Conservation (phyloP, 2,113 vertebrate species). For the Antechinus stuartii region DNA sequence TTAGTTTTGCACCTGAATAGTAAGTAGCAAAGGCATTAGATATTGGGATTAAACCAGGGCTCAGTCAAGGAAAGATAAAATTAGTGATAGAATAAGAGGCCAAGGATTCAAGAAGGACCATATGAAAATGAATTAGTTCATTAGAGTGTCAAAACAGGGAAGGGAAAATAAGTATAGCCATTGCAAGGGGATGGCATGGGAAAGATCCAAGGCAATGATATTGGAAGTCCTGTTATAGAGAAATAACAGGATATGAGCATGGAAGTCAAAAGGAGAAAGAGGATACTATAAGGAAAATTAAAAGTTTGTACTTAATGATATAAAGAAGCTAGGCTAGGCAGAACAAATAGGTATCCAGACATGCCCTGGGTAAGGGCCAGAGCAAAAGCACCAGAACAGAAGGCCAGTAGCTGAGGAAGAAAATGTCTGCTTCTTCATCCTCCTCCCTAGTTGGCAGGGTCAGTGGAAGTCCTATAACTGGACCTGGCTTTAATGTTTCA, state of each 20-base stretch:
- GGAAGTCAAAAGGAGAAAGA: too few species aligned
- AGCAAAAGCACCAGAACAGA: too few species aligned
- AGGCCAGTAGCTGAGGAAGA: conserved; percentile 52
- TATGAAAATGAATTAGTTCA: too few species aligned
- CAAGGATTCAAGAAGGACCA: background rate
- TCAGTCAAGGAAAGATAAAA: background rate
- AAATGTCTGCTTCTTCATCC: conserved; percentile 95
- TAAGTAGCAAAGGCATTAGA: background rate
- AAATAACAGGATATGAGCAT: background rate
- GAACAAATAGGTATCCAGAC: too few species aligned
- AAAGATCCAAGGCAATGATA: background rate
- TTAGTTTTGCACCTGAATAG: too few species aligned
- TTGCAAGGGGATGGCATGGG: background rate
- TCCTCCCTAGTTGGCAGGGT: conserved; percentile 96
- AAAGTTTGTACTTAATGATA: background rate
- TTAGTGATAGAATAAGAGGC: background rate
- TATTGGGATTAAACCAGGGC: background rate
- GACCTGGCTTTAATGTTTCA: conserved; percentile 95
- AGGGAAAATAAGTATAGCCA: background rate
- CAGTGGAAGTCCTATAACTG: conserved; percentile 95
- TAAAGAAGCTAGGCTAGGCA: background rate
- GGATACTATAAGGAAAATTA: background rate
- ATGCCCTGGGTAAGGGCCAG: too few species aligned
- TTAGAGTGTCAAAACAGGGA: too few species aligned
- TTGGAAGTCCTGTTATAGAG: background rate